Conservation (phyloP, 2,888 invertebrate genomes). For the Rhabditophanes sp. region DNA sequence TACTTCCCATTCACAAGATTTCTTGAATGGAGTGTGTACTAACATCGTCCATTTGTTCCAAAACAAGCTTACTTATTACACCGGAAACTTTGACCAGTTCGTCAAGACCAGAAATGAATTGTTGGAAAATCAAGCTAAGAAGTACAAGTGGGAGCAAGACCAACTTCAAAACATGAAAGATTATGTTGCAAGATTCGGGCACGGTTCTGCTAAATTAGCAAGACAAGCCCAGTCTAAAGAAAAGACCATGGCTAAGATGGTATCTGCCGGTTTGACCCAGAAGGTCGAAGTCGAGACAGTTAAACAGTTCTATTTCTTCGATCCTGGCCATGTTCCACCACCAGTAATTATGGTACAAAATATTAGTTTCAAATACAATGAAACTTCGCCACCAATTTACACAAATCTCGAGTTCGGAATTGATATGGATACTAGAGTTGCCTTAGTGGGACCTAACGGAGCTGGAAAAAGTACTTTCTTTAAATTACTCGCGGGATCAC, state of each 20-base stretch:
- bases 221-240: slow-evolving; percentile 98
- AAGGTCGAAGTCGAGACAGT: slow-evolving; percentile 73
- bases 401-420: slow-evolving; percentile 94
- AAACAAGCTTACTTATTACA: slow-evolving; percentile 79
- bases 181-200: slow-evolving; percentile 95
- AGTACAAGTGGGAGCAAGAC: slow-evolving; percentile 98
- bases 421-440: slow-evolving; percentile 83
- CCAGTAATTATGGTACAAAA: slow-evolving; percentile 99
- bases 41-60: slow-evolving; percentile 90
- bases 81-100: slow-evolving; percentile 90
- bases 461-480: slow-evolving; percentile 94
- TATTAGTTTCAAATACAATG: slow-evolving; percentile 77
- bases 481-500: slow-evolving; percentile 82
- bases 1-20: slow-evolving; percentile 96
- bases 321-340: slow-evolving; percentile 85
- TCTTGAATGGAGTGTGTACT: slow-evolving; percentile 75
- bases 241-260: slow-evolving; percentile 97
- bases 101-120: slow-evolving; percentile 79
- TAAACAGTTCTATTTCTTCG: slow-evolving; percentile 83
- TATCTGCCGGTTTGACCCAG: slow-evolving; percentile 87
- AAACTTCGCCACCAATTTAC: slow-evolving; percentile 65
- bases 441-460: slow-evolving; percentile 88
- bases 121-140: slow-evolving; percentile 93
- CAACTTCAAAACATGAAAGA: slow-evolving; percentile 99
- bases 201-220: slow-evolving; percentile 93